Base-by-base conservation (phyloP, 53 echinoderm and acorn worm genomes). In the Apostichopus leukothele region DNA sequence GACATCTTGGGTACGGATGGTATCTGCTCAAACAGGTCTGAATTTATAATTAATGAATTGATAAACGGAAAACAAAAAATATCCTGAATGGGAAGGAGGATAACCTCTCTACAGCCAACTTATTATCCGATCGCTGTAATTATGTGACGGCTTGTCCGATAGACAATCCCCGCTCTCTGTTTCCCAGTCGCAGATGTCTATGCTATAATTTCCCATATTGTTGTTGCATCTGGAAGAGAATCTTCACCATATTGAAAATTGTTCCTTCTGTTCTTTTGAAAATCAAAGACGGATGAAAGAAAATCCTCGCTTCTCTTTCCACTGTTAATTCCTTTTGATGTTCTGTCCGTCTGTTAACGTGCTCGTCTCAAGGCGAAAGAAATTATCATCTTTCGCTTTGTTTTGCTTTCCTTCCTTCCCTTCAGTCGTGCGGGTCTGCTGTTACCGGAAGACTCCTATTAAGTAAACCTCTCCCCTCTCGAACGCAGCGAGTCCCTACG, bases 1-100 rank as follows among this genome's bases (percentile, higher is more conserved):
- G 97, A 97, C 97, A 97, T 97, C 80, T 78, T 94, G 91, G 91
- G 26, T 68, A 52, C 1, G 39, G 19, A 39, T 76, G 26, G 77
- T 11, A 75, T 25, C 77, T 26, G 13, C 75, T 7, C 9, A 21
- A 25, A 27, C 77, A 51, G 77, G 71, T n/a, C 0, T 39, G 39
- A 39, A 39, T 71, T 71, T 19, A n/a, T 6, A 71, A 71, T 5
- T 2, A 71, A 68, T 18, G 11, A 71, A 71, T 13, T 13, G 18
- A n/a, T 71, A 71, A 71, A 71, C 5, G 18, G 14, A 6, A 18
- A 71, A 71, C 71, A 63, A 71, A 71, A 71, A 19, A 71, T 71
- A 71, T 71, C 20, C 71, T 5, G 20, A 19, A 19, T 19, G 6
- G n/a, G 6, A 39, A 39, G 39, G 39, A 39, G 20, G 71, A 71